Base-by-base conservation (phyloP, 2,888 invertebrate species). In the Dascillus cervinus region DNA sequence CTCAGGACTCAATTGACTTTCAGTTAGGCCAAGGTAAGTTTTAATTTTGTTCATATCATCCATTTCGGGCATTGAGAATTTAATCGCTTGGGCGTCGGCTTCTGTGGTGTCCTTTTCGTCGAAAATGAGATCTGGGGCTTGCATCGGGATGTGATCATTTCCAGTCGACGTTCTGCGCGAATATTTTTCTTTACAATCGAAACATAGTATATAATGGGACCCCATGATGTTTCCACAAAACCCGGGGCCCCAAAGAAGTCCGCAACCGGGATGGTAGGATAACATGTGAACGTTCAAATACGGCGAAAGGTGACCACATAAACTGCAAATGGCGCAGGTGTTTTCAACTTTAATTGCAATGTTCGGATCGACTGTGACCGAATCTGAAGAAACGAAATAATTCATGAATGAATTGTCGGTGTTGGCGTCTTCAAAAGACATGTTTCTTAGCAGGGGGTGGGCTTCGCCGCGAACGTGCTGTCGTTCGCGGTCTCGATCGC, bases 231-330 rank as follows among this genome's bases (percentile, higher is more conserved):
- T 66, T 11, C 74, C 73, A 47, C 75, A 74, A 28, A 58, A 59
- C 2, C 69, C 70, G 29, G 67, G 64, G 43, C 64, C 51, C 62
- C 66, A 59, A 34, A 63, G 48, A 3, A 66, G 52, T 19, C 71
- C 71, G 57, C 75, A 76, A 3, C 76, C 76, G 5, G 72, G 71
- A 55, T 75, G 75, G 8, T 62, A 55, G 1, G 60, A 55, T 13
- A 64, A 52, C 66, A 74, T 66, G 46, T 75, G 67, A 8, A 53
- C 54, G 53, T 48, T 60, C 30, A 72, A 57, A 47, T 64, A 62
- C 3, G 60, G 52, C 2, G 66, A 62, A 8, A 63, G 43, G 22
- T 63, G 59, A 13, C 60, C 61, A 50, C 72, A 73, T 25, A 72
- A 56, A 5, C 52, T 49, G 32, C 58, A 58, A 8, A 54, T 37